A percentile compares a stretch with the other conserved stretches of the same genome.
Conservation (phyloP, 2,797 vertebrate genomes). For the Poecilia picta region DNA sequence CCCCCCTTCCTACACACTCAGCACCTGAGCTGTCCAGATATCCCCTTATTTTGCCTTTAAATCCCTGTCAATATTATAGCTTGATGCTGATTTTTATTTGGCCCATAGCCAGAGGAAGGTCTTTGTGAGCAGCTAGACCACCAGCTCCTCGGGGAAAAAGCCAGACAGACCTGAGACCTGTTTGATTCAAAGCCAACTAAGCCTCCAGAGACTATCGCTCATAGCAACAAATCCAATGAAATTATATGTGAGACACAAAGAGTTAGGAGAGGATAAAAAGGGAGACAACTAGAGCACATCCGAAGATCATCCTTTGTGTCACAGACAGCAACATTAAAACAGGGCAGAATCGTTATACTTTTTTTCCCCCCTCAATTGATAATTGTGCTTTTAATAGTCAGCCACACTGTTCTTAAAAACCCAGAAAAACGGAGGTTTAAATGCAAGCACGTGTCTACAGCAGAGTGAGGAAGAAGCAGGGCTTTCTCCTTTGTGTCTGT, state of each 20-base stretch:
- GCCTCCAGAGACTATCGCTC: slow-evolving; percentile 53
- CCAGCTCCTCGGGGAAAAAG: slow-evolving; percentile 38
- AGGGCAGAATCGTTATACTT: slow-evolving; percentile 13
- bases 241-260: slow-evolving; percentile 55
- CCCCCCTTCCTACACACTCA: slow-evolving; percentile 28
- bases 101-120: slow-evolving; percentile 39
- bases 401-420: slow-evolving; percentile 29
- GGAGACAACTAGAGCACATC: slow-evolving; percentile 4
- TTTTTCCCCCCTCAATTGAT: slow-evolving; percentile 25
- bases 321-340: slow-evolving; percentile 47
- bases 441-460: slow-evolving; percentile 28
- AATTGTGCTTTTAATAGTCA: slow-evolving; percentile 25
- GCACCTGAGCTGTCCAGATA: slow-evolving; percentile 10
- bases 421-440: slow-evolving; percentile 25
- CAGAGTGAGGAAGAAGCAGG: slow-evolving; percentile 47
- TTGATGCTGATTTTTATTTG: slow-evolving; percentile 40
- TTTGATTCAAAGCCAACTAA: slow-evolving; percentile 67
- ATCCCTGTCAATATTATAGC: slow-evolving; percentile 42
- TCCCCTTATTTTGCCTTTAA: slow-evolving; percentile 45
- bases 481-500: slow-evolving; percentile 80
- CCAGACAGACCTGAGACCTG: slow-evolving; percentile 65
- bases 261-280: slow-evolving; percentile 23
- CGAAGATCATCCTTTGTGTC: slow-evolving; percentile 64
- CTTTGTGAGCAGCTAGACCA: slow-evolving; percentile 44
- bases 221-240: slow-evolving; percentile 59